Conservation (phyloP, 1,140 invertebrate genomes). For the Drosophila parabipectinata region DNA sequence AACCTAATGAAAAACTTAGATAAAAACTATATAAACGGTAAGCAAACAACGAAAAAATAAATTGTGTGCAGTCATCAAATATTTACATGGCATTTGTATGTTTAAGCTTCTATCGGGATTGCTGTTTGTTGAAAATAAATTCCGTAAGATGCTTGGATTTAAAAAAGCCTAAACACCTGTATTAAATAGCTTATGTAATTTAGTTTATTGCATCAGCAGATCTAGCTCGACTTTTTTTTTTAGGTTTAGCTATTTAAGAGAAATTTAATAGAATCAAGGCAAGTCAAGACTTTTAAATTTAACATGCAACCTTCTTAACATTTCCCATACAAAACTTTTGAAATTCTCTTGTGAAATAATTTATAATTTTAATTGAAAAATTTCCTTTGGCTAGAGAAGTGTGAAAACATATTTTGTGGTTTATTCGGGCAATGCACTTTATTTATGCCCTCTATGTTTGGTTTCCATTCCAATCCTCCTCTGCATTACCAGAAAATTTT, state of each 20-base stretch:
- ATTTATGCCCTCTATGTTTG: slow-evolving; percentile 24
- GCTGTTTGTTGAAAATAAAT: slow-evolving; percentile 22
- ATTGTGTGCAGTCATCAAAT: slow-evolving; percentile 13
- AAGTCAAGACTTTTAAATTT: not conserved
- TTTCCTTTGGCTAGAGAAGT: not conserved
- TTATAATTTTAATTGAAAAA: slow-evolving; percentile 32
- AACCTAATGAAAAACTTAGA: slow-evolving; percentile 64
- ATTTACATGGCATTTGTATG: slow-evolving; percentile 16
- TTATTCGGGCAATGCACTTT: slow-evolving; percentile 21
- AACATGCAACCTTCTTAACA: too few relatives aligned
- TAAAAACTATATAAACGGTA: slow-evolving; percentile 27
- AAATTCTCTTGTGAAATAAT: not conserved
- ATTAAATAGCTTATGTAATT: not conserved
- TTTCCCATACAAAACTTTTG: not conserved
- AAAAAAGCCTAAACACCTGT: not conserved
- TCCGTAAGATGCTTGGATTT: slow-evolving; percentile 26
- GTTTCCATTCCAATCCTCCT: not conserved
- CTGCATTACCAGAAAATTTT: slow-evolving; percentile 10
- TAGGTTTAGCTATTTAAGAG: slow-evolving; percentile 19
- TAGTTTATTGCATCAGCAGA: slow-evolving; percentile 35
- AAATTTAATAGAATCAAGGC: not conserved
- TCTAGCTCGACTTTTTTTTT: slow-evolving; percentile 1
- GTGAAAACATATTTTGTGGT: slow-evolving; percentile 28
- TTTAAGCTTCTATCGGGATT: slow-evolving; percentile 18
- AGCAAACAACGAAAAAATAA: slow-evolving; percentile 57